Evolutionary conservation across 2,797 vertebrate genomes (phyloP).

Genomic region (Myotis myotis): DNA sequence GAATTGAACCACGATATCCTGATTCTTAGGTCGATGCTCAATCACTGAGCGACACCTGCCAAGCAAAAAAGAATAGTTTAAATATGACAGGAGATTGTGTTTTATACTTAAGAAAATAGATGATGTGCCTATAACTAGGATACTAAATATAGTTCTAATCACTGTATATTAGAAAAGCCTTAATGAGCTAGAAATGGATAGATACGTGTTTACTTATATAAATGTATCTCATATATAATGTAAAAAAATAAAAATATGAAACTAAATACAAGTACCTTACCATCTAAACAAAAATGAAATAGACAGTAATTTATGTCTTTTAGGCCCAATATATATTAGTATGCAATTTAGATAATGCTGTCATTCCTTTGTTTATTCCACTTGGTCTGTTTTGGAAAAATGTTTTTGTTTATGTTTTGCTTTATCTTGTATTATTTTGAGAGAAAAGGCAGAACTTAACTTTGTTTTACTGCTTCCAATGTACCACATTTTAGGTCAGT

Average conservation of each 20-base stretch:
- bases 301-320: neutral
- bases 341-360: neutral
- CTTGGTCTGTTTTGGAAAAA: neutral
- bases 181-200: neutral
- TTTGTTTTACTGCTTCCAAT: neutral
- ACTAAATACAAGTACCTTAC: neutral
- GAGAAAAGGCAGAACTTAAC: neutral
- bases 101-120: neutral
- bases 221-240: neutral
- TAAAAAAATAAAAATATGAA: neutral
- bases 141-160: neutral
- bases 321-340: neutral
- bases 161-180: neutral
- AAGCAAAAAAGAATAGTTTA: neutral
- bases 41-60: no score
- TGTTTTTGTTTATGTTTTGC: neutral
- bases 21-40: no score
- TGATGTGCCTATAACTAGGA: neutral
- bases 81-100: neutral
- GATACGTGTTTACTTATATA: neutral
- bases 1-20: no score
- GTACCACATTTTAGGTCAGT: neutral
- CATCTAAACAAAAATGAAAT: slow-evolving; percentile 30
- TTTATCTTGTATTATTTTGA: neutral
- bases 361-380: neutral